Conservation (phyloP, 2,888 invertebrate genomes). For the Acanthopleura granulata region DNA sequence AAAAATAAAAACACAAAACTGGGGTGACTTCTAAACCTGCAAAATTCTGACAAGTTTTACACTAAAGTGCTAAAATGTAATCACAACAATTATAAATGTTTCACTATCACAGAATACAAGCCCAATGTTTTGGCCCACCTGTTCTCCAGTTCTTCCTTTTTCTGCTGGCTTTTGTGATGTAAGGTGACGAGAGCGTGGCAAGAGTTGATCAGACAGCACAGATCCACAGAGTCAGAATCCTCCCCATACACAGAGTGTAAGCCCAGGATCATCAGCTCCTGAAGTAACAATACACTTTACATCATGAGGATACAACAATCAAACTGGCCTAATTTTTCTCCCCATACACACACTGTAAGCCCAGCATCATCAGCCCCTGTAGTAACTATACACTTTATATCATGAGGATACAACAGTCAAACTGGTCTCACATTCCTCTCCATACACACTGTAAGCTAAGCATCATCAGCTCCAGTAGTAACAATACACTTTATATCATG, state of each 20-base stretch:
- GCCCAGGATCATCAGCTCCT: slow-evolving; percentile 56
- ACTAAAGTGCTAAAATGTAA: too few species aligned
- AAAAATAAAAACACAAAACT: too few species aligned
- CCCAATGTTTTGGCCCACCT: slow-evolving; percentile 39
- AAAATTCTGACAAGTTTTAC: too few species aligned
- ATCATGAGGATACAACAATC: neutral
- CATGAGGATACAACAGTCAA: neutral
- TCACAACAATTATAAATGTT: too few species aligned
- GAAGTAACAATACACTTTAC: slow-evolving; percentile 13
- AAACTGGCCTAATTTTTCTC: too few species aligned
- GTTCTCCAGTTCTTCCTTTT: slow-evolving; percentile 57
- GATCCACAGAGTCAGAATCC: slow-evolving; percentile 37
- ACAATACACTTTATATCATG: neutral
- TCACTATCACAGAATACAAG: too few species aligned
- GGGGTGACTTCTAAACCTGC: too few species aligned
- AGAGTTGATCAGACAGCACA: slow-evolving; percentile 50
- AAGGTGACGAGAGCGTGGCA: slow-evolving; percentile 52
- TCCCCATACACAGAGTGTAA: slow-evolving; percentile 43
- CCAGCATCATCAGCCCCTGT: slow-evolving; percentile 53
- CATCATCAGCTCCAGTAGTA: slow-evolving; percentile 48
- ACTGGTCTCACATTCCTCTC: too few species aligned
- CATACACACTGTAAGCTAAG: slow-evolving; percentile 53
- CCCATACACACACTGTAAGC: slow-evolving; percentile 47
- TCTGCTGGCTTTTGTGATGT: slow-evolving; percentile 46
- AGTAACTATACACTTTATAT: neutral